A percentile compares a stretch with the other conserved stretches of the same genome.
phyloP scores from a whole-genome alignment of 2,113 vertebrate species.

The Ramphastos sulfuratus region DNA sequence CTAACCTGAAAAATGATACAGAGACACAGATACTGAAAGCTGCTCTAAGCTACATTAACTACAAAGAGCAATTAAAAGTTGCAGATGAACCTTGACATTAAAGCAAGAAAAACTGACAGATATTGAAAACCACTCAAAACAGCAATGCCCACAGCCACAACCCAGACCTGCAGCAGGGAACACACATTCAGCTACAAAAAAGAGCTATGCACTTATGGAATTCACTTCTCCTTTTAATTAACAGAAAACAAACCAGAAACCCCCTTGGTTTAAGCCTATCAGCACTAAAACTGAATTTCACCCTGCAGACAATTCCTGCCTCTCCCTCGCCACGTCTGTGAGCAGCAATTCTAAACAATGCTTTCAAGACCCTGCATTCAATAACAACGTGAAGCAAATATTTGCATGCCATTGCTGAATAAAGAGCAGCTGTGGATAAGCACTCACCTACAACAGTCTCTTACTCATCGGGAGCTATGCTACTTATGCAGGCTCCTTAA shows the following conservation, averaged over 20 bases:
- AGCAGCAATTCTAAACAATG: conserved; percentile 71
- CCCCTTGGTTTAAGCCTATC: conserved; percentile 47
- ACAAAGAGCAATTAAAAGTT: conserved; percentile 78
- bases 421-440: conserved; percentile 78
- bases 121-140: conserved; percentile 67
- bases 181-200: conserved; percentile 52
- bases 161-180: conserved; percentile 53
- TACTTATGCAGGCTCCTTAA: conserved; percentile 87
- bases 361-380: conserved; percentile 75
- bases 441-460: conserved; percentile 86
- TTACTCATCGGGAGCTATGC: conserved; percentile 85
- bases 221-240: conserved; percentile 59
- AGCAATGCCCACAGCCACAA: conserved; percentile 68
- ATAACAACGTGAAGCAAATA: conserved; percentile 62
- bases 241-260: conserved; percentile 31
- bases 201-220: conserved; percentile 62
- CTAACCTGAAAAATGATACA: conserved; percentile 7
- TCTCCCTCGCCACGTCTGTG: conserved; percentile 64
- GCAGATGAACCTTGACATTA: conserved; percentile 77
- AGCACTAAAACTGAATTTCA: conserved; percentile 65
- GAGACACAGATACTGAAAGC: neutral
- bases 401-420: conserved; percentile 75
- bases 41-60: conserved; percentile 49
- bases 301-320: conserved; percentile 67
- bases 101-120: conserved; percentile 75